Evolutionary conservation across 1,140 invertebrate species (phyloP).

Genomic region (Magallana ariakensis): DNA sequence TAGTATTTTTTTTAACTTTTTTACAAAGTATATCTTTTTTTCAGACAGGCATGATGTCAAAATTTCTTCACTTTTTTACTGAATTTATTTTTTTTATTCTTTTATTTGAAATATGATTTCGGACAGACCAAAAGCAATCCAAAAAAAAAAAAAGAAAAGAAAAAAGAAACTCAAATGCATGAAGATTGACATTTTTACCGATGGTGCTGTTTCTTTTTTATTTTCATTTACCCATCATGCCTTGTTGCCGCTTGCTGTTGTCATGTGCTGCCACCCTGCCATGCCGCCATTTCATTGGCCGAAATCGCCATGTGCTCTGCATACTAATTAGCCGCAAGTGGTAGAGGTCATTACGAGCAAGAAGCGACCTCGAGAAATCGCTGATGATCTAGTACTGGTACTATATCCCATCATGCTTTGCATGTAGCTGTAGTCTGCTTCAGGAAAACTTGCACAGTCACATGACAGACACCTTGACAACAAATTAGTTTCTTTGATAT

Average conservation of each 20-base stretch:
- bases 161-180: constrained; percentile 70
- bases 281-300: constrained; percentile 77
- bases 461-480: constrained; percentile 73
- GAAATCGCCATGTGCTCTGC: constrained; percentile 78
- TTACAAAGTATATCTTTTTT: constrained; percentile 35
- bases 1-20: constrained; percentile 33
- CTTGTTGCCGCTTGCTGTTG: constrained; percentile 81
- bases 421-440: constrained; percentile 80
- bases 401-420: constrained; percentile 82
- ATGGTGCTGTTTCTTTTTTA: constrained; percentile 78
- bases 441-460: constrained; percentile 77
- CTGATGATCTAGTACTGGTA: constrained; percentile 95
- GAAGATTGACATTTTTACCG: constrained; percentile 75
- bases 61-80: constrained; percentile 40
- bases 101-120: constrained; percentile 2
- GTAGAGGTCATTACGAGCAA: constrained; percentile 86
- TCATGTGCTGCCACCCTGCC: constrained; percentile 80
- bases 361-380: constrained; percentile 91
- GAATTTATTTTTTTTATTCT: constrained; percentile 50
- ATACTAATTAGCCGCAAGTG: constrained; percentile 81
- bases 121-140: constrained; percentile 5
- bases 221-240: constrained; percentile 78
- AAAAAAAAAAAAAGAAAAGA: neutral
- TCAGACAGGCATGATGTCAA: constrained; percentile 48
- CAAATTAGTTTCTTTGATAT: constrained; percentile 42